A percentile compares a stretch with the other conserved stretches of the same genome.
Conservation (phyloP, 2,888 invertebrate genomes). For the Syrphus vitripennis region DNA sequence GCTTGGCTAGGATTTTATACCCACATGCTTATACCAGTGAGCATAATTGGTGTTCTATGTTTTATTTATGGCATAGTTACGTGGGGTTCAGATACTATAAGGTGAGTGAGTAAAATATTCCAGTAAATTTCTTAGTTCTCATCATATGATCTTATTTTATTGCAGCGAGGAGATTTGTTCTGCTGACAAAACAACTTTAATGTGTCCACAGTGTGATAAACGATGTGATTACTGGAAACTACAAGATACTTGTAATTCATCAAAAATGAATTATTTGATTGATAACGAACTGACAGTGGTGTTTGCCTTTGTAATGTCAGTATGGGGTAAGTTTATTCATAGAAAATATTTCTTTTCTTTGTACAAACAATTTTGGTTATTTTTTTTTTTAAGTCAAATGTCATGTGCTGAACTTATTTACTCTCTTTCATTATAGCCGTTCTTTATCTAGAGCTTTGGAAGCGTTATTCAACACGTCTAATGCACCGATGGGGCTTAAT, state of each 20-base stretch:
- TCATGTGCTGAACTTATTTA: no score
- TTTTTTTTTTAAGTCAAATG: no score
- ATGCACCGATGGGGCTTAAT: constrained; percentile 92
- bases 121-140: background rate
- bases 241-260: constrained; percentile 86
- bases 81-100: constrained; percentile 81
- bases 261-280: constrained; percentile 89
- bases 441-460: constrained; percentile 92
- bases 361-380: no score
- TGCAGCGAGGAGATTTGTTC: constrained; percentile 84
- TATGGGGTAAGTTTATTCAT: constrained; percentile 84
- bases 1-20: constrained; percentile 94
- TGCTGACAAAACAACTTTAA: constrained; percentile 82
- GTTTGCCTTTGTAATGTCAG: constrained; percentile 91
- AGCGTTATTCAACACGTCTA: constrained; percentile 88
- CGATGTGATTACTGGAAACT: constrained; percentile 89
- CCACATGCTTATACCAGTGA: constrained; percentile 89
- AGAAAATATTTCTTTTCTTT: background rate
- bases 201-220: constrained; percentile 92
- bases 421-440: constrained; percentile 81
- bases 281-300: constrained; percentile 91
- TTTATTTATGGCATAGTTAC: constrained; percentile 84
- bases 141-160: constrained; percentile 20
- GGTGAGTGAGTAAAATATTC: constrained; percentile 72
- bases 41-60: constrained; percentile 86